phyloP scores from a whole-genome alignment of 1,140 invertebrate genomes.

The Bombus affinis region DNA sequence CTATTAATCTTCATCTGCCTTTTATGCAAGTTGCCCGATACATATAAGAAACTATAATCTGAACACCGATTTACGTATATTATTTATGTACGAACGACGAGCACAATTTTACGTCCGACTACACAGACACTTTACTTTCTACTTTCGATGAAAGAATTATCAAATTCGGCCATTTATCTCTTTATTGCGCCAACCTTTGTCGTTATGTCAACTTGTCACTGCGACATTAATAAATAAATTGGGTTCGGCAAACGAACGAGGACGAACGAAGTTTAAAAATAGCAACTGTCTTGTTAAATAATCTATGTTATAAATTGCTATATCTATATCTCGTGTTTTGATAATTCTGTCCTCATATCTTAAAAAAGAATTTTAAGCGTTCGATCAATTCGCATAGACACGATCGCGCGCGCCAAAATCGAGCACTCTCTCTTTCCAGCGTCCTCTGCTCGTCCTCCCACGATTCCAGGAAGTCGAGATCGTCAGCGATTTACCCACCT shows the following conservation, averaged over 20 bases:
- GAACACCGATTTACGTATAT: background rate
- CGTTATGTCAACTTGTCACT: no score
- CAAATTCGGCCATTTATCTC: no score
- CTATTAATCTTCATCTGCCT: background rate
- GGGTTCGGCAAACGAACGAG: background rate
- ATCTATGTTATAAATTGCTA: background rate
- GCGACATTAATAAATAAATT: background rate
- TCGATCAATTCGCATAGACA: background rate
- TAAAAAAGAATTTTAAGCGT: background rate
- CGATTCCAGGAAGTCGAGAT: constrained; percentile 43
- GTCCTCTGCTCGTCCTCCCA: constrained; percentile 19
- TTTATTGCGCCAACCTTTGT: no score
- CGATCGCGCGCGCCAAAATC: background rate
- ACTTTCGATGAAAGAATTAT: no score
- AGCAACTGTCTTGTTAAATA: background rate
- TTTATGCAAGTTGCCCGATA: background rate
- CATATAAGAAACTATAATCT: background rate
- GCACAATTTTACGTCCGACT: background rate
- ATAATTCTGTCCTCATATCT: no score
- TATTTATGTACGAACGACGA: background rate
- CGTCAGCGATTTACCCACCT: constrained; percentile 25
- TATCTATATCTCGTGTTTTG: no score
- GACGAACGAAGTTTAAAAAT: background rate
- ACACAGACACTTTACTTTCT: no score
- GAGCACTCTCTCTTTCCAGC: background rate